A percentile compares a stretch with the other conserved stretches of the same genome.
phyloP scores from a whole-genome alignment of 2,888 invertebrate genomes.

The Syrista parreyssii region DNA sequence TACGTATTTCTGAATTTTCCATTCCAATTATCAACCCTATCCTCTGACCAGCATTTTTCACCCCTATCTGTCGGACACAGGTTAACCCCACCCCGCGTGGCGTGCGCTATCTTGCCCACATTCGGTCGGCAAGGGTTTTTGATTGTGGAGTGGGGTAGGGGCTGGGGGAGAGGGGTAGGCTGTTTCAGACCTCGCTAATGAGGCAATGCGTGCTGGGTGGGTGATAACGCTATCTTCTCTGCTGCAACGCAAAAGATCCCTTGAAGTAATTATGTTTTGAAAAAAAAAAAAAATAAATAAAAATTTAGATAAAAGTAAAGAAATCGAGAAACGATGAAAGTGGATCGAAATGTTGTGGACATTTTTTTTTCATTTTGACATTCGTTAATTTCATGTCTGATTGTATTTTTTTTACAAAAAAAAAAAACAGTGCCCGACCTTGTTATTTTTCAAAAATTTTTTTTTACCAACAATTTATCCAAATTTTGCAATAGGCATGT shows the following conservation, averaged over 20 bases:
- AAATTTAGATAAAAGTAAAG: too few species aligned
- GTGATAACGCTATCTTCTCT: slow-evolving; percentile 48
- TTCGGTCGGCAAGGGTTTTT: background rate
- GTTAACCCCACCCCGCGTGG: background rate
- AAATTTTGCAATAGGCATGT: background rate
- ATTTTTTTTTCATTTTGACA: too few species aligned
- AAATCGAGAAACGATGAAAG: background rate
- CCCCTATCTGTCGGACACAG: slow-evolving; percentile 24
- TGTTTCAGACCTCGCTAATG: slow-evolving; percentile 42
- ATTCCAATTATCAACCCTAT: slow-evolving; percentile 20
- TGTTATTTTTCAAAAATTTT: background rate
- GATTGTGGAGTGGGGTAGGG: background rate
- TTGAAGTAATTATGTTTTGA: slow-evolving; percentile 20
- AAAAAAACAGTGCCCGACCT: too few species aligned
- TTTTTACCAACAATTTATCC: background rate
- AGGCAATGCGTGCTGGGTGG: slow-evolving; percentile 49
- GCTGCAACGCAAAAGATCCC: slow-evolving; percentile 4
- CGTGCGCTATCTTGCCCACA: slow-evolving; percentile 22
- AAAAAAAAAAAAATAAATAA: background rate
- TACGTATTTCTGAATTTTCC: slow-evolving; percentile 30
- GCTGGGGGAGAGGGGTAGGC: slow-evolving; percentile 17
- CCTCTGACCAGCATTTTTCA: slow-evolving; percentile 26
- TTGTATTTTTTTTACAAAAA: too few species aligned
- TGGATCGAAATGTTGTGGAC: background rate
- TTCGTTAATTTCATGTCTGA: too few species aligned